Evolutionary conservation across 2,888 invertebrate species (phyloP), one percentile per base, ranked within the genome.

Genomic region (Hyppa rectilinea): DNA sequence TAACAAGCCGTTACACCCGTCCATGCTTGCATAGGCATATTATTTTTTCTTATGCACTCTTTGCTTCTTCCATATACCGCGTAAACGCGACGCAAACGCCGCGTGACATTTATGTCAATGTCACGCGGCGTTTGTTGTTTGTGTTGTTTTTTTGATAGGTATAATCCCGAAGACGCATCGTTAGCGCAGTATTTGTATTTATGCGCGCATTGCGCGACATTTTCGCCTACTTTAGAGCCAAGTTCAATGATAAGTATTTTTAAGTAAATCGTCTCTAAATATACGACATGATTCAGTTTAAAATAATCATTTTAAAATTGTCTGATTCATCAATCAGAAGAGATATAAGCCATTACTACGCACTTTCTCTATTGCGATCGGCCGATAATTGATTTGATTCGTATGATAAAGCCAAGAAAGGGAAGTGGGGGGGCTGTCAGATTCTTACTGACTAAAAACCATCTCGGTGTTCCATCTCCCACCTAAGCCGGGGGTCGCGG

Each of bases 1-100:
- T 52, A 52, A 80, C 72, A 55, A 68, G n/a, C 62, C 9, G 29
- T 43, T 55, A 38, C 58, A 34, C 59, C 52, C 47, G 43, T 53
- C 20, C 17, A 17, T 52, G 43, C 67, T 55, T 59, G 49, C 26
- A 12, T 29, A 45, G 31, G 4, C n/a, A 36, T 38, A 40, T 34
- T 40, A n/a, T 49, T 66, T 58, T 56, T 43, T 49, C 38, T 26
- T 31, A 7, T 31, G 12, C 12, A 43, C 17, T 6, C 14, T 20
- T 29, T 7, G 17, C 23, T 4, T 63, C n/a, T 61, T 4, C 4
- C n/a, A n/a, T n/a, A n/a, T n/a, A n/a, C n/a, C n/a, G n/a, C n/a
- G n/a, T n/a, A n/a, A n/a, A n/a, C n/a, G n/a, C 20, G 20, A 29
- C 43, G 59, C 4, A 40, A 4, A 26, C 31, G n/a, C 26, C 10